phyloP scores from a whole-genome alignment of 2,888 invertebrate species.

The Ennomos fuscantarius region DNA sequence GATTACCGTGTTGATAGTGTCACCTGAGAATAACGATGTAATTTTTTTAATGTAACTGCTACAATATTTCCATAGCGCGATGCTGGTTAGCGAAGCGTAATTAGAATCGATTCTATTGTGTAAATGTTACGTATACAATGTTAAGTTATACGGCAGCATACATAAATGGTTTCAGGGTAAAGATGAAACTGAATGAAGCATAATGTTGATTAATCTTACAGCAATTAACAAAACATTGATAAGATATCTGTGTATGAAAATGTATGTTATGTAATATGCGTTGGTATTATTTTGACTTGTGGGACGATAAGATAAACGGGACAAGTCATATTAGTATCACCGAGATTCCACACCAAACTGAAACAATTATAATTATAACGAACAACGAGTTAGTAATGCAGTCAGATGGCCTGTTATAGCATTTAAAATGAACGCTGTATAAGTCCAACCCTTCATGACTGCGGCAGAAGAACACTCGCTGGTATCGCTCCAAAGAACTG shows the following conservation, averaged over 20 bases:
- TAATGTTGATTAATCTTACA: too few species aligned
- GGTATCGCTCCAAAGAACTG: constrained; percentile 67
- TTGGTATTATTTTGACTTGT: neutral
- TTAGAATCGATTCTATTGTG: neutral
- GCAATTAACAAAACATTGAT: too few species aligned
- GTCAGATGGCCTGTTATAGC: constrained; percentile 1
- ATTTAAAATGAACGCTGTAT: constrained; percentile 1
- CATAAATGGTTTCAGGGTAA: too few species aligned
- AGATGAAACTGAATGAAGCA: too few species aligned
- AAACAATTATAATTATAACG: constrained; percentile 6
- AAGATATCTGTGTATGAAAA: too few species aligned
- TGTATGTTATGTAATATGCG: too few species aligned
- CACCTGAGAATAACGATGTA: constrained; percentile 50
- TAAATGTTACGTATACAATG: too few species aligned
- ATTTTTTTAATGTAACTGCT: neutral
- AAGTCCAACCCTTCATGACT: constrained; percentile 63
- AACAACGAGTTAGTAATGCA: constrained; percentile 12
- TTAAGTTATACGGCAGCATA: too few species aligned
- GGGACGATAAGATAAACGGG: neutral
- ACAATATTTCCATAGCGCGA: too few species aligned
- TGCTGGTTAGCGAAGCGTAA: neutral
- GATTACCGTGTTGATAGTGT: constrained; percentile 70
- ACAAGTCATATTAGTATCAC: neutral
- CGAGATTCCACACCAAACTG: neutral
- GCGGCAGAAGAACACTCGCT: constrained; percentile 53